Percentiles rank a stretch among this genome's conserved stretches.
phyloP scores from a whole-genome alignment of 1,140 invertebrate genomes.

The Meloidogyne hapla region DNA sequence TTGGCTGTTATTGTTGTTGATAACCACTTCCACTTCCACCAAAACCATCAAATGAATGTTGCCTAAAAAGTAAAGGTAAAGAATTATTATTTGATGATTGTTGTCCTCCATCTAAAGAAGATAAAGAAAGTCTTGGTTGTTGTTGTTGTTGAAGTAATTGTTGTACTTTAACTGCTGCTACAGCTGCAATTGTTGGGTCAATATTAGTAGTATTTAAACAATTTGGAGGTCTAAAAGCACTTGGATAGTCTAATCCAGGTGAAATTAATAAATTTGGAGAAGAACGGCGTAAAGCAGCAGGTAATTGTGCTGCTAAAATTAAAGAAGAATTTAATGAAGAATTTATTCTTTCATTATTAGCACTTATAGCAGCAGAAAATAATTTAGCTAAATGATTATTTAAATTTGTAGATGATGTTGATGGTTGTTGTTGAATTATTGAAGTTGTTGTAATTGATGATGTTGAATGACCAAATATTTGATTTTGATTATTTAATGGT shows the following conservation, averaged over 20 bases:
- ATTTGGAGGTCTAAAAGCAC: constrained; percentile 29
- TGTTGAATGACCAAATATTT: neutral
- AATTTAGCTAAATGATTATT: neutral
- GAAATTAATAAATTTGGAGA: constrained; percentile 32
- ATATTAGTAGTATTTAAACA: constrained; percentile 9
- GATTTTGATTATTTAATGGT: neutral
- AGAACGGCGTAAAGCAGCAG: constrained; percentile 35
- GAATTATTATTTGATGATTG: neutral
- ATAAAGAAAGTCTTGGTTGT: constrained; percentile 5
- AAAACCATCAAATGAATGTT: constrained; percentile 45
- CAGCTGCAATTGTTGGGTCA: constrained; percentile 25
- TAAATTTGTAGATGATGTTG: neutral
- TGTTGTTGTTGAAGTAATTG: constrained; percentile 29
- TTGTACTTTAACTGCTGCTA: constrained; percentile 29
- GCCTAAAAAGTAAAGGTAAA: constrained; percentile 38
- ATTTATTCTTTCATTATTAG: neutral
- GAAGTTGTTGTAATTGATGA: neutral
- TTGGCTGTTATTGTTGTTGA: neutral
- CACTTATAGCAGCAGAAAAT: neutral
- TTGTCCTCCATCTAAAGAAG: neutral
- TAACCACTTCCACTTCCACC: neutral
- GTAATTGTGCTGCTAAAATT: constrained; percentile 41
- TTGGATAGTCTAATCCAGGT: constrained; percentile 21
- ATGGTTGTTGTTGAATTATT: neutral
- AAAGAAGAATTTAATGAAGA: constrained; percentile 7